These are phyloP conservation scores for Dexiosoma caninum DNA, from an alignment of 2,888 invertebrate genomes.

Conservation along the genomic window DNA sequence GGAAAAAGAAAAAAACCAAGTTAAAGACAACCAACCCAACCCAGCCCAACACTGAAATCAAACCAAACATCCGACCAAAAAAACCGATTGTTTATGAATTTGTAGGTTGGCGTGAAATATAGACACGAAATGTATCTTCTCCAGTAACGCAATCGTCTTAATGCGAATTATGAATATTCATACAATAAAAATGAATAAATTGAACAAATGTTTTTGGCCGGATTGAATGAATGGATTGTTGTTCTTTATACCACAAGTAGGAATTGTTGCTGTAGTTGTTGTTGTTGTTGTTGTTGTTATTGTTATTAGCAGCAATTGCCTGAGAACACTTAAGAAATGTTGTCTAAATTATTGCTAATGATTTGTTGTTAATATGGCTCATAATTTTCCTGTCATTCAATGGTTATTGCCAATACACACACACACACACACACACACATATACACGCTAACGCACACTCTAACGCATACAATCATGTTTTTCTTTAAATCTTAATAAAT, in stretches of 20 bases:
- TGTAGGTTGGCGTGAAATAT: slow-evolving; percentile 73
- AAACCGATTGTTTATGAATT: slow-evolving; percentile 59
- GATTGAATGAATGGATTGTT: slow-evolving; percentile 48
- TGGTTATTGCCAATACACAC: slow-evolving; percentile 27
- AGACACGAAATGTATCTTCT: slow-evolving; percentile 68
- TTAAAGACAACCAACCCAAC: slow-evolving; percentile 9
- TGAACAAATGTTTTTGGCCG: slow-evolving; percentile 34
- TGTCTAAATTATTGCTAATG: slow-evolving; percentile 75
- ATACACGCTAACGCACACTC: not conserved
- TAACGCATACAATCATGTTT: not conserved
- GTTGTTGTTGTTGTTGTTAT: not conserved
- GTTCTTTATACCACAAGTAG: slow-evolving; percentile 40
- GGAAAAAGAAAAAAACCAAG: slow-evolving; percentile 33
- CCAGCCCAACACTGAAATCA: slow-evolving; percentile 15
- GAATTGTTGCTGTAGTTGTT: slow-evolving; percentile 23
- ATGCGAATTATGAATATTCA: slow-evolving; percentile 46
- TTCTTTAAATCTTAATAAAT: slow-evolving; percentile 47
- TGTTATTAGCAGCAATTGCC: slow-evolving; percentile 35
- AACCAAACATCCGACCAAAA: slow-evolving; percentile 25
- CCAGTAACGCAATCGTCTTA: slow-evolving; percentile 69
- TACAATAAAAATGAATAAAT: slow-evolving; percentile 46
- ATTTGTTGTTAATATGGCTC: slow-evolving; percentile 73
- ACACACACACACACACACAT: not conserved
- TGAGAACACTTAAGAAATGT: slow-evolving; percentile 59
- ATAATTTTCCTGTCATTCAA: slow-evolving; percentile 68